Percentiles rank a stretch among this genome's conserved stretches.
Conservation (phyloP, 2,797 vertebrate genomes). For the Bovichtus variegatus region DNA sequence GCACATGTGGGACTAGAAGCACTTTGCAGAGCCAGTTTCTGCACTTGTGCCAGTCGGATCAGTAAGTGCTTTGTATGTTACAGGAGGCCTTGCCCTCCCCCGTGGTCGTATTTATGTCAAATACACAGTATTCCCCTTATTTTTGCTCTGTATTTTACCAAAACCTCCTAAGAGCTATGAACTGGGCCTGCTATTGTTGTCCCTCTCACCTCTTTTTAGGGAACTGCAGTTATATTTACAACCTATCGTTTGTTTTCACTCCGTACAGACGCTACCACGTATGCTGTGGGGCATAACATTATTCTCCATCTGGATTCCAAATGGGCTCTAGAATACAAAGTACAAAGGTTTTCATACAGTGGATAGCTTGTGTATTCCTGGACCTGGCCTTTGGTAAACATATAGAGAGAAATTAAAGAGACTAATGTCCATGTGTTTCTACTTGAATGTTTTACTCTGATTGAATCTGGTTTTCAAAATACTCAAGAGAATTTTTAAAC, state of each 20-base stretch:
- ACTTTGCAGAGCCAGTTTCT: slow-evolving; percentile 42
- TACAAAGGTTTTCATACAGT: slow-evolving; percentile 3
- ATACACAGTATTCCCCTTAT: slow-evolving; percentile 28
- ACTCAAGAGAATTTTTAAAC: slow-evolving; percentile 19
- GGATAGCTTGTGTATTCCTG: slow-evolving; percentile 1
- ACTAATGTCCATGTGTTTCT: not conserved
- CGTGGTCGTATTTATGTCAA: slow-evolving; percentile 56
- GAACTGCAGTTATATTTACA: slow-evolving; percentile 38
- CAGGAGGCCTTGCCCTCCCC: slow-evolving; percentile 12
- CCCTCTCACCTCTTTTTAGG: slow-evolving; percentile 18
- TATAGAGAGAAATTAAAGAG: not conserved
- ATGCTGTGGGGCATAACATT: not conserved
- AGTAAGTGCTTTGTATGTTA: slow-evolving; percentile 51
- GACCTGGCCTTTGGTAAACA: slow-evolving; percentile 1
- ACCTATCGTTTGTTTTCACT: slow-evolving; percentile 1
- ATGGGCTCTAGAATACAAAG: not conserved
- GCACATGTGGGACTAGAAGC: slow-evolving; percentile 27
- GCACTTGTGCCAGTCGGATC: slow-evolving; percentile 17
- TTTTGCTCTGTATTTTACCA: slow-evolving; percentile 37
- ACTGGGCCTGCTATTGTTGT: slow-evolving; percentile 32
- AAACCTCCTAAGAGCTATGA: slow-evolving; percentile 40
- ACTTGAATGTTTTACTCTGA: slow-evolving; percentile 17
- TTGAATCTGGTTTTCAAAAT: slow-evolving; percentile 12
- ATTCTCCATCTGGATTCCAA: slow-evolving; percentile 21
- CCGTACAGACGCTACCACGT: slow-evolving; percentile 16